Evolutionary conservation across 2,797 vertebrate species (phyloP), one percentile per base, ranked within the genome.

Genomic region (Aldrovandia affinis): DNA sequence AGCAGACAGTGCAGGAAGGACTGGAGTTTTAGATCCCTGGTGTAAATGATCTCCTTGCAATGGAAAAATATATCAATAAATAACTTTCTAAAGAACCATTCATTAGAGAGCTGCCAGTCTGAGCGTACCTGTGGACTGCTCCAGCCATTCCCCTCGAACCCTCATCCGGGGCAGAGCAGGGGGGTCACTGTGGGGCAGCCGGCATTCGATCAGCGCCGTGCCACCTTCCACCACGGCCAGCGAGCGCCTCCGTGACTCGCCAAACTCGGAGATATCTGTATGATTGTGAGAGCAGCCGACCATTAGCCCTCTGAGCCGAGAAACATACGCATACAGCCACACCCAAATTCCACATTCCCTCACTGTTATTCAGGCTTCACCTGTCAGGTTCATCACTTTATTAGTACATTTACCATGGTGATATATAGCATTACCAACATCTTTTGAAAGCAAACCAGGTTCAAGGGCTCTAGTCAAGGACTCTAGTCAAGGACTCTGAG

Each of bases 221-320:
- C 93, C 92, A 44, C 97, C 97, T 89, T 97, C 96, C 90, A 95
- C 96, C 0, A 92, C 97, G 0, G 88, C 91, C 50, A 98, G 61
- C 0, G 88, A 85, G 4, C 94, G 92, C 20, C 94, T 92, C 36
- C 83, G 87, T 0, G 90, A 91, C 0, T 92, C 86, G 33, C 91
- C 93, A 54, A 99, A 99, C 84, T 96, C 91, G 83, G 91, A 95
- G 63, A 99, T 95, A 90, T 95, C 98, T 99, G 88, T 86, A 81
- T 9, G 55, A 55, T 20, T 3, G 20, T 8, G 18, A 15, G 20
- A 75, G 8, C 2, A 5, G 20, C 70, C 39, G 1, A 44, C 7
- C 3, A 2, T 36, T 36, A 70, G 30, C 65, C 65, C 12, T 20
- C 33, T 0, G 65, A 39, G 33, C 33, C 8, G 39, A 8, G 8